Conservation (phyloP, 2,888 invertebrate species). For the Leptinotarsa juncta region DNA sequence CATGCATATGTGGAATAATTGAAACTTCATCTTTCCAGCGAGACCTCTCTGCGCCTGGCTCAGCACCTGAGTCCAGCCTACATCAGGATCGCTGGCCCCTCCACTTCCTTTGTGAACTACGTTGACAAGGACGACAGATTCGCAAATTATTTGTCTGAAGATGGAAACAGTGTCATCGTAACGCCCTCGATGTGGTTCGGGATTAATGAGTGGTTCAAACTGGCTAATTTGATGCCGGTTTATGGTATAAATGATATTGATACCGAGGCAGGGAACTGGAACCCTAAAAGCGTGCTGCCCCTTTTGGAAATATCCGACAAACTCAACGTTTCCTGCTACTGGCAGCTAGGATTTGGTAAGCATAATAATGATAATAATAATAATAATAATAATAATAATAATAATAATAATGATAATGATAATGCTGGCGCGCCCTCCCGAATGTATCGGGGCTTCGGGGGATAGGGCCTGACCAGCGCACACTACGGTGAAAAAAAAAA, state of each 20-base stretch:
- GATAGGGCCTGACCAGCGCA: too few species aligned
- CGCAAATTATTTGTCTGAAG: constrained; percentile 33
- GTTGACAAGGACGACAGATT: constrained; percentile 50
- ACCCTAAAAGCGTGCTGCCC: constrained; percentile 74
- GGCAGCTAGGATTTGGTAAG: constrained; percentile 82
- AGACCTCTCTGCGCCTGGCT: constrained; percentile 74
- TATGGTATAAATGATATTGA: constrained; percentile 75
- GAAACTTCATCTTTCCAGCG: constrained; percentile 59
- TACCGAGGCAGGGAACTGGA: constrained; percentile 71
- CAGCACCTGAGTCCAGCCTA: constrained; percentile 78
- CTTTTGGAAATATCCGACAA: constrained; percentile 77
- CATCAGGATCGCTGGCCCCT: constrained; percentile 79
- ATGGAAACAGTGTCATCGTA: constrained; percentile 53
- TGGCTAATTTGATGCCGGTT: constrained; percentile 74
- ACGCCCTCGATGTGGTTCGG: constrained; percentile 61
- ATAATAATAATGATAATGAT: too few species aligned
- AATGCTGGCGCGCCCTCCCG: too few species aligned
- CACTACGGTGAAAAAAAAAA: too few species aligned
- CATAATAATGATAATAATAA: constrained; percentile 12
- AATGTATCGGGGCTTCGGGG: too few species aligned
- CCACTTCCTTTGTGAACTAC: constrained; percentile 67
- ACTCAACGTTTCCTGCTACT: constrained; percentile 74
- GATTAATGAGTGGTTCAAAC: constrained; percentile 68
- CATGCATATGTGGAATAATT: too few species aligned
- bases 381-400: too few species aligned